Base-by-base conservation (phyloP, 2,888 invertebrate species). In the Abrostola triplasia region DNA sequence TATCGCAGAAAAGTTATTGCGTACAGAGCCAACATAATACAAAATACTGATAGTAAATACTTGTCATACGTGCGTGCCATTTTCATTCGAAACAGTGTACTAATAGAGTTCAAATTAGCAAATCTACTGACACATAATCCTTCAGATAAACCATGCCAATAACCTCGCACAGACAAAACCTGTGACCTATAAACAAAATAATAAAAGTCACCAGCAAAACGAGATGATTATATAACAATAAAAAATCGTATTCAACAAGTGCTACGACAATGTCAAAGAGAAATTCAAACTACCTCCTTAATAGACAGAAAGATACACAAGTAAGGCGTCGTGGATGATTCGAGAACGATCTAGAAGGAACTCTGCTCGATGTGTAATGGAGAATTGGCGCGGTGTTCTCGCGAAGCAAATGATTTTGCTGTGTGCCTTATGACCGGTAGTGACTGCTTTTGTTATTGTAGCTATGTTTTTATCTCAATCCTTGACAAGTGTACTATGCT, bases 221-320 rank as follows among this genome's bases (percentile, higher is more conserved):
- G 70, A 80, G 71, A 80, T 81, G 77, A 77, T 68, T 79, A 75
- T 71, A 69, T 41, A 48, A 72, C 65, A 83, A 82, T 81, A 82
- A 78, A 80, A 82, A 81, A 76, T 75, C 75, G 79, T 70, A 72
- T 68, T 68, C 74, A 83, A 82, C 76, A 84, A 83, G 75, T 80
- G 67, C 93, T 93, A 93, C 92, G 82, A 92, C 92, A 92, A 89
- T 65, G 75, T 86, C 84, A 90, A 72, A 90, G 85, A 91, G 85
- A 89, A 89, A 84, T 76, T 82, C 88, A 88, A 91, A 91, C 92
- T 93, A 93, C 90, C 90, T 88, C 82, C 88, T 81, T 77, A 83
- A 87, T 83, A 91, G 92, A 92, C 84, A 93, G 93, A 93, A 92
- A 94, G 92, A 93, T 93, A 93, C 93, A 94, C 94, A 94, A 94